Evolutionary conservation across 2,113 vertebrate species (phyloP).

Genomic region (Alectura lathami): DNA sequence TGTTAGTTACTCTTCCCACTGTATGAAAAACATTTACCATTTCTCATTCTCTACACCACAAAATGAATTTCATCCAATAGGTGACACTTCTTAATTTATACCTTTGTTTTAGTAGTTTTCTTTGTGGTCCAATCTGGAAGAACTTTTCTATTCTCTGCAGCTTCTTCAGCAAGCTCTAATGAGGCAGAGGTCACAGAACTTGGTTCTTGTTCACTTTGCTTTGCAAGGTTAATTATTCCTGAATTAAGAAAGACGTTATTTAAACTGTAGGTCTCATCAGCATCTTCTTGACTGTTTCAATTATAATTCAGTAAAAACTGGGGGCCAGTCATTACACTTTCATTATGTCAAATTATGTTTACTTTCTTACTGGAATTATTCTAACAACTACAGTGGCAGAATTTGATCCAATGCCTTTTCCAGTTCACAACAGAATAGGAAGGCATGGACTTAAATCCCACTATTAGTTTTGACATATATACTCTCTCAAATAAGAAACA

Average conservation of each 20-base stretch:
- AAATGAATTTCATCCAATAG: background rate
- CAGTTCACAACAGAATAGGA: background rate
- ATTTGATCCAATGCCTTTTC: background rate
- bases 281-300: conserved; percentile 3
- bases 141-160: conserved; percentile 20
- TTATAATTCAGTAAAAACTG: background rate
- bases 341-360: background rate
- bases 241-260: conserved; percentile 45
- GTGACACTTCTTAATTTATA: conserved; percentile 15
- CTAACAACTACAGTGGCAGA: background rate
- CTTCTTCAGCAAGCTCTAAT: conserved; percentile 54
- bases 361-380: background rate
- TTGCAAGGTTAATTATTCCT: conserved; percentile 74
- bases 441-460: conserved; percentile 27
- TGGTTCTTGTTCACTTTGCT: conserved; percentile 55
- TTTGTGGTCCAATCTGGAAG: conserved; percentile 62
- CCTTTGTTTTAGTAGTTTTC: conserved; percentile 63
- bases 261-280: conserved; percentile 28
- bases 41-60: background rate
- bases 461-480: conserved; percentile 16
- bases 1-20: background rate
- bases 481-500: conserved; percentile 34
- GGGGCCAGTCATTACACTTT: background rate
- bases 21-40: background rate
- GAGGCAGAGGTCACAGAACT: conserved; percentile 59